Evolutionary conservation across 2,797 vertebrate genomes (phyloP).

Genomic region (Falco naumanni): DNA sequence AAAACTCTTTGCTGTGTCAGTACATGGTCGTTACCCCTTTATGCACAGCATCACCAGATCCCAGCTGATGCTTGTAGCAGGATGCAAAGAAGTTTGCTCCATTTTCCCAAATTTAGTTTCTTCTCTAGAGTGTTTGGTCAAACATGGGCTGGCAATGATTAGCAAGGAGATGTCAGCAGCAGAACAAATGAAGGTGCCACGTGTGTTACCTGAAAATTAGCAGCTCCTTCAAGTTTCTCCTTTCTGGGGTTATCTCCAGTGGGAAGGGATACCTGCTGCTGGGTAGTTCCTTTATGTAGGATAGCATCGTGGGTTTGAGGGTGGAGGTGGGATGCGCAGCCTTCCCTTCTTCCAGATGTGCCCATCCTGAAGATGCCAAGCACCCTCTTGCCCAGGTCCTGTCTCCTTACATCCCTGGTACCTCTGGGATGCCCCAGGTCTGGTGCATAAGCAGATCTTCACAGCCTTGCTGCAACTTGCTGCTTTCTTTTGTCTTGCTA

Average conservation of each 20-base stretch:
- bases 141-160: not conserved
- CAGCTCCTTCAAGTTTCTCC: not conserved
- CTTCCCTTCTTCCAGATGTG: not conserved
- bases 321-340: not conserved
- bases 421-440: not conserved
- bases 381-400: too few species aligned
- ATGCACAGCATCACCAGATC: accelerated
- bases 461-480: not conserved
- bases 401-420: accelerated
- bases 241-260: not conserved
- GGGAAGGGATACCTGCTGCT: not conserved
- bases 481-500: slow-evolving; percentile 10
- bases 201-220: not conserved
- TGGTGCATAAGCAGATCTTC: not conserved
- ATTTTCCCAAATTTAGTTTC: not conserved
- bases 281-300: not conserved
- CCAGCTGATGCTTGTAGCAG: not conserved
- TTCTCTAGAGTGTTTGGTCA: not conserved
- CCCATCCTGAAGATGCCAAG: not conserved
- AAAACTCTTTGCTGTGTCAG: not conserved
- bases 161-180: not conserved
- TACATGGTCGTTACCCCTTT: accelerated
- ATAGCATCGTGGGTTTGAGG: not conserved
- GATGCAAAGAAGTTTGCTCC: not conserved
- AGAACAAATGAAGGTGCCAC: not conserved